Evolutionary conservation across 2,113 vertebrate genomes (phyloP).

Genomic region (Triplophysa dalaica): DNA sequence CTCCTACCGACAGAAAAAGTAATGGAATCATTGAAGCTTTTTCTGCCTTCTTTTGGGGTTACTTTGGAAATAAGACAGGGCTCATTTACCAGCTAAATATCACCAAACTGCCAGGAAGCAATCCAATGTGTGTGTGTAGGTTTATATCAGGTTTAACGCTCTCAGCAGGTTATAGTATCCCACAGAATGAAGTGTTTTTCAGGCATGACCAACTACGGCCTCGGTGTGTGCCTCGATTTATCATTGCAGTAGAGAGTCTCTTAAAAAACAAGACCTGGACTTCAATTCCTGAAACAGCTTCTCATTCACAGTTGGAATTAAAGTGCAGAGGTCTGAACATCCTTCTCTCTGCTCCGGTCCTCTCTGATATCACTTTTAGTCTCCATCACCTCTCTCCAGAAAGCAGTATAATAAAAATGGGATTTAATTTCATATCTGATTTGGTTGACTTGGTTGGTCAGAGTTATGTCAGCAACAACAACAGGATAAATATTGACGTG

Average conservation of each 20-base stretch:
- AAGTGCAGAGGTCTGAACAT: constrained; percentile 11
- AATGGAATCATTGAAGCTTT: constrained; percentile 2
- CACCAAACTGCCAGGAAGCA: constrained; percentile 21
- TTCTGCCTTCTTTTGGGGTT: not conserved
- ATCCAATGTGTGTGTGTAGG: not conserved
- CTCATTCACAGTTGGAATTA: constrained; percentile 40
- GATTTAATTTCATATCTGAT: not conserved
- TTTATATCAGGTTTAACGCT: constrained; percentile 27
- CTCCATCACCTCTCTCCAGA: not conserved
- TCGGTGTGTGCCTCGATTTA: not conserved
- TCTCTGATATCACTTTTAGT: not conserved
- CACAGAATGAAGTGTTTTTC: constrained; percentile 27
- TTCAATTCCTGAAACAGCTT: constrained; percentile 44
- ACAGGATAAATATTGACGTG: not conserved
- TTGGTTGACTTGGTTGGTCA: not conserved
- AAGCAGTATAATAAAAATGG: not conserved
- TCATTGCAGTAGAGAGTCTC: constrained; percentile 35
- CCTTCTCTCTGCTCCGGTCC: not conserved
- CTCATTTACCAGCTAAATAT: constrained; percentile 39
- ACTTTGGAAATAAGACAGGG: not conserved
- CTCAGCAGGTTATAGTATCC: constrained; percentile 26
- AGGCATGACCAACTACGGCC: not conserved
- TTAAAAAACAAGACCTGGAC: constrained; percentile 34
- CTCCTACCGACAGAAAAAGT: not conserved
- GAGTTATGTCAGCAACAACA: constrained; percentile 1